Base-by-base conservation (phyloP, 2,797 vertebrate species). In the Astyanax mexicanus region DNA sequence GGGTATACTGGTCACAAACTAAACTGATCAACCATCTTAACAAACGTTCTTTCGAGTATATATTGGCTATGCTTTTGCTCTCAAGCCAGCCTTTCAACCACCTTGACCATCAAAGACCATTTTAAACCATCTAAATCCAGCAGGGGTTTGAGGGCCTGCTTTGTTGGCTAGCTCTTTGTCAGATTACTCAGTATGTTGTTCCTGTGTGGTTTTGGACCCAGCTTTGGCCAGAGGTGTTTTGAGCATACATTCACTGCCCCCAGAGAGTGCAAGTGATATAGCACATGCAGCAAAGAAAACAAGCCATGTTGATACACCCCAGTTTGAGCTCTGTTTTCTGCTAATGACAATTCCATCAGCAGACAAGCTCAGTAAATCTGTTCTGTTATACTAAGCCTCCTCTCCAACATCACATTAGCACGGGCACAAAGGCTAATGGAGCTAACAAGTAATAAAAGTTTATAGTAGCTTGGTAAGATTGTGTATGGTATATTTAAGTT, bases 271-370 rank as follows among this genome's bases (percentile, higher is more conserved):
- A 74, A 85, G 70, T 75, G 69, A 68, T 74, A 69, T 67, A 84
- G 80, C 85, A 86, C 71, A 80, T 85, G 81, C 70, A 44, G 25
- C 35, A 84, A 67, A 35, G 49, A 71, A 83, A 75, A 60, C 49
- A 71, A 55, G 74, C 61, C 44, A 52, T 72, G 47, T 60, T 80
- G 69, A 75, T 15, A 12, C 73, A 61, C 37, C 66, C 29, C 52
- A 71, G 37, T 79, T 80, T 68, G 27, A 75, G 58, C 32, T 9
- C 38, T 67, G 21, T 73, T 25, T 69, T 57, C 52, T 77, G n/a
- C 58, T 62, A 71, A 83, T 47, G 84, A 79, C 37, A 54, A 72
- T 69, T 73, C 74, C 78, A 79, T 84, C 57, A n/a, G 17, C 19
- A 45, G 44, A 67, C 21, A 23, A 38, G 40, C 32, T 68, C n/a